Conservation (phyloP, 2,888 invertebrate genomes). For the Drymonia ruficornis region DNA sequence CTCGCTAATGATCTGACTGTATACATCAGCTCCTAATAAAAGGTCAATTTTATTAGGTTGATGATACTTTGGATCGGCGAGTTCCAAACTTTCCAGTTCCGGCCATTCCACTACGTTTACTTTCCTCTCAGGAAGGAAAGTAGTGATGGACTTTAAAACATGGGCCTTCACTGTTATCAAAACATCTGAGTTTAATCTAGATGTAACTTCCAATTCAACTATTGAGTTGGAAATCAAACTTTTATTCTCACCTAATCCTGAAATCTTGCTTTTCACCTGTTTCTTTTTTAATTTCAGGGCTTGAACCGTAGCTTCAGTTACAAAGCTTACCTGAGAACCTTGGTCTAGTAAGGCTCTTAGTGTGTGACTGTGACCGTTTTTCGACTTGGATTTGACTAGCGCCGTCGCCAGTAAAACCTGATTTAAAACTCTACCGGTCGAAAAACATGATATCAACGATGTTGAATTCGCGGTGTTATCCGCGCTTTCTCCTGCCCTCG, state of each 20-base stretch:
- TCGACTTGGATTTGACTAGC: not conserved
- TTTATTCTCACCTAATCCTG: not conserved
- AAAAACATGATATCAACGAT: not conserved
- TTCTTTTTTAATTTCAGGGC: not conserved
- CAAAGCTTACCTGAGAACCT: not conserved
- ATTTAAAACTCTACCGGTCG: not conserved
- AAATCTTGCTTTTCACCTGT: not conserved
- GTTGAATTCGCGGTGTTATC: too few relatives aligned
- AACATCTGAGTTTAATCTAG: not conserved
- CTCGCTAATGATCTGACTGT: slow-evolving; percentile 21
- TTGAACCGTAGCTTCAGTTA: slow-evolving; percentile 1
- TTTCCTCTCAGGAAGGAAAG: not conserved
- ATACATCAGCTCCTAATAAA: too few relatives aligned
- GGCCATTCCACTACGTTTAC: slow-evolving; percentile 1
- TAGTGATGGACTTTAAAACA: not conserved
- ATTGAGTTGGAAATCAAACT: not conserved
- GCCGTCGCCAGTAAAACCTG: not conserved
- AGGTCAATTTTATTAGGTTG: slow-evolving; percentile 9
- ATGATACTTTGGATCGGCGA: slow-evolving; percentile 7
- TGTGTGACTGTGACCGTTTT: not conserved
- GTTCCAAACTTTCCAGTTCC: not conserved
- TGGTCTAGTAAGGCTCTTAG: not conserved
- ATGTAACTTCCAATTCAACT: not conserved
- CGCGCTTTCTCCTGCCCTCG: too few relatives aligned
- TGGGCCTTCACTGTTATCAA: not conserved